Evolutionary conservation across 2,113 vertebrate species (phyloP), one percentile per base, ranked within the genome.

Genomic region (Poeciliopsis prolifica): DNA sequence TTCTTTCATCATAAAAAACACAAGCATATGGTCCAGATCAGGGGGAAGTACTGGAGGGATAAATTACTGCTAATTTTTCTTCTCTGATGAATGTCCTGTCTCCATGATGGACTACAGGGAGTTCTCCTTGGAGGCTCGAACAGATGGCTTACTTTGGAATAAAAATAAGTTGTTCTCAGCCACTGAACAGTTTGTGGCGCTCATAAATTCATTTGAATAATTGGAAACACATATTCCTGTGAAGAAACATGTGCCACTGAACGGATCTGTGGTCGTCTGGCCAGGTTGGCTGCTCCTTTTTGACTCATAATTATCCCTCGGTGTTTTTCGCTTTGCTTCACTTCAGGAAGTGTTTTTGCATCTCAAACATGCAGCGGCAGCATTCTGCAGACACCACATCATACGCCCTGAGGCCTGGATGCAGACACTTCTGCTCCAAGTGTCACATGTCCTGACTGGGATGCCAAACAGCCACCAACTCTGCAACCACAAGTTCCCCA

Each of bases 311-410:
- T 87, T 78, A 74, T 44, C 60, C 42, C 70, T 70, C 42, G 0
- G 60, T n/a, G 65, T 71, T 71, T 58, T 35, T 48, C 54, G 61
- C 66, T 54, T 24, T 9, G 83, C 61, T 71, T 33, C 14, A 1
- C 60, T 74, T 40, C 76, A 80, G 88, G 86, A 87, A 87, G 81
- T 48, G 65, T 62, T 84, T 64, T 65, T 70, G 76, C 6, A 1
- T 68, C 61, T 81, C 42, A 33, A 3, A 37, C 9, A 0, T 1
- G 22, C 67, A 65, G 29, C 61, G 0, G 48, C 58, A 75, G 69
- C 35, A 31, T 54, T 60, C 42, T 78, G 79, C 73, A 78, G 37
- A 17, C 61, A 78, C 88, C 88, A 89, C 88, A 89, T 89, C 83
- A 79, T 1, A 89, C 62, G 42, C 83, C 86, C 85, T 82, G 85